Base-by-base conservation (phyloP, 2,888 invertebrate species). In the Ophion obscuratus region DNA sequence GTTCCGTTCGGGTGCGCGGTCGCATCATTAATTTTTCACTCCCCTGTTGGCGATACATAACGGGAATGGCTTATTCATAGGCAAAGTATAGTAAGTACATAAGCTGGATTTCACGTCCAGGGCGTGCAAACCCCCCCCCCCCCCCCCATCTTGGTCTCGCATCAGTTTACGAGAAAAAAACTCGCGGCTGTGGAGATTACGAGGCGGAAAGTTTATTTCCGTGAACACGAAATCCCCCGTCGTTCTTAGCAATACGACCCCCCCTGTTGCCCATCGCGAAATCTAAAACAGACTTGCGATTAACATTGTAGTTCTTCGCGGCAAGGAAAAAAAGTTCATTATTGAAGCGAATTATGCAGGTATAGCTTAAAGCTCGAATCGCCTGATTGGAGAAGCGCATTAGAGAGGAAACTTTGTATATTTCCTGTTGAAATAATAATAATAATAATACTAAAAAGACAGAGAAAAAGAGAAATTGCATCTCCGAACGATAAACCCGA, bases 401-500 rank as follows among this genome's bases (percentile, higher is more conserved):
- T 40, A 9, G 20, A 47, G 11, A 10, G 20, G 7, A 11, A 68
- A 40, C 20, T n/a, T 6, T 20, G 44, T 68, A 44, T 68, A 68
- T 47, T 47, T 10, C 47, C 14, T 10, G 14, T 14, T 14, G 3
- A 14, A 47, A 36, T 2, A 14, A 9, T 24, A 44, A 68, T 24
- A 47, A 67, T 10, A 47, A 47, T 47, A 11, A 47, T 47, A 47
- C 10, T 47, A 11, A 47, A 11, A 47, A 3, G 11, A 47, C 9
- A 14, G 0, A 9, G 11, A 47, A 47, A 47, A 47, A 47, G 4
- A 31, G 31, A 31, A 47, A 47, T 47, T 10, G 70, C 77, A 80
- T 62, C 73, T 53, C 27, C 44, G 62, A 64, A 73, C 79, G 81
- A 84, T 70, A 81, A 85, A 85, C 78, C 75, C 62, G 80, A 85